phyloP scores from a whole-genome alignment of 2,888 invertebrate genomes.

The Tiphia femorata region DNA sequence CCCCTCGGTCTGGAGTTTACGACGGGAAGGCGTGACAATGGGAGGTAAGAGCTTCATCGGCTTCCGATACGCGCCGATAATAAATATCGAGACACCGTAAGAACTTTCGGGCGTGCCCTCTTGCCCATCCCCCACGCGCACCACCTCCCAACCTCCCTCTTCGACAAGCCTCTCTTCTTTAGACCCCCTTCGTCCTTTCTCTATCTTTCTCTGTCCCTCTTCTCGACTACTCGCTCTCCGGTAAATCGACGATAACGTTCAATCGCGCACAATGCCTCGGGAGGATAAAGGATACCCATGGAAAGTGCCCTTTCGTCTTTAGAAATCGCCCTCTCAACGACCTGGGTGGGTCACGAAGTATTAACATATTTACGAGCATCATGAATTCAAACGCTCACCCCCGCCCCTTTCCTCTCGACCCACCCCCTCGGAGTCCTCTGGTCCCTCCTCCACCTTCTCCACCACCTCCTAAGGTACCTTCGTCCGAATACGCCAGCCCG shows the following conservation, averaged over 20 bases:
- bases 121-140: constrained; percentile 1
- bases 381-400: constrained; percentile 48
- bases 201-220: constrained; percentile 14
- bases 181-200: constrained; percentile 4
- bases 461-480: neutral
- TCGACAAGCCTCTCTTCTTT: too few species aligned
- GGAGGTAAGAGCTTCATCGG: too few species aligned
- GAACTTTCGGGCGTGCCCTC: too few species aligned
- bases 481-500: too few species aligned
- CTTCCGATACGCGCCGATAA: too few species aligned
- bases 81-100: too few species aligned
- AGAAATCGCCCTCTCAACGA: constrained; percentile 31
- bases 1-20: too few species aligned
- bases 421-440: constrained; percentile 14
- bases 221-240: constrained; percentile 24
- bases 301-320: constrained; percentile 29
- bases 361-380: constrained; percentile 51
- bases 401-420: neutral
- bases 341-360: constrained; percentile 34
- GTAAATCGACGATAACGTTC: constrained; percentile 41
- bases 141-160: constrained; percentile 7
- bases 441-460: constrained; percentile 12
- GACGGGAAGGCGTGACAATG: too few species aligned
- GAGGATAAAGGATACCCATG: constrained; percentile 35
- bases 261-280: constrained; percentile 34